These are phyloP conservation scores for Apomyelois bistriatella DNA, from an alignment of 2,888 invertebrate species.

Conservation along the genomic window DNA sequence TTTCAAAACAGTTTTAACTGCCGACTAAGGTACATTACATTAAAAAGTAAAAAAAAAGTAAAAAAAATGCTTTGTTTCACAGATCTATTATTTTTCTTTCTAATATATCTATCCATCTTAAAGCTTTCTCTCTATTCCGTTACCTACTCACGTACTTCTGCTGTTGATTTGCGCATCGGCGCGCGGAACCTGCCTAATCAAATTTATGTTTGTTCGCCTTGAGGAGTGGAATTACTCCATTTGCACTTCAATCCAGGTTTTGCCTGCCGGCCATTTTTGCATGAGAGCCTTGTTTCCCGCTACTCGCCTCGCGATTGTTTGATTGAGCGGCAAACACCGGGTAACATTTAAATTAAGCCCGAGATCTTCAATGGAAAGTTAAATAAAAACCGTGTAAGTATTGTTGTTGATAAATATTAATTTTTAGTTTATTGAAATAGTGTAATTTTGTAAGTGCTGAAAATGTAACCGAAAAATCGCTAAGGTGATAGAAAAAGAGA, in stretches of 20 bases:
- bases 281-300: constrained; percentile 29
- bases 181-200: constrained; percentile 67
- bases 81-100: too few species aligned
- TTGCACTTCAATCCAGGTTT: constrained; percentile 77
- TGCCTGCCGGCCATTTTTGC: constrained; percentile 74
- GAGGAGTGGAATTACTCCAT: constrained; percentile 68
- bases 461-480: too few species aligned
- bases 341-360: constrained; percentile 8
- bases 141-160: not conserved
- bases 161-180: constrained; percentile 54
- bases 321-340: constrained; percentile 35
- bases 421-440: not conserved
- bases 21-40: too few species aligned
- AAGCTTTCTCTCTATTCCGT: too few species aligned
- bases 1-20: too few species aligned
- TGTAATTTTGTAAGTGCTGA: too few species aligned
- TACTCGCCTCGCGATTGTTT: constrained; percentile 24
- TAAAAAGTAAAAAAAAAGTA: too few species aligned
- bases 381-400: not conserved
- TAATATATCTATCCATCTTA: too few species aligned
- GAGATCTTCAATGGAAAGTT: not conserved
- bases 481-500: too few species aligned
- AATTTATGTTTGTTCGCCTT: constrained; percentile 75
- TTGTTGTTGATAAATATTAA: too few species aligned
- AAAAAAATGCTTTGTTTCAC: too few species aligned